Base-by-base conservation (phyloP, 2,113 vertebrate species). In the Phalacrocorax aristotelis region DNA sequence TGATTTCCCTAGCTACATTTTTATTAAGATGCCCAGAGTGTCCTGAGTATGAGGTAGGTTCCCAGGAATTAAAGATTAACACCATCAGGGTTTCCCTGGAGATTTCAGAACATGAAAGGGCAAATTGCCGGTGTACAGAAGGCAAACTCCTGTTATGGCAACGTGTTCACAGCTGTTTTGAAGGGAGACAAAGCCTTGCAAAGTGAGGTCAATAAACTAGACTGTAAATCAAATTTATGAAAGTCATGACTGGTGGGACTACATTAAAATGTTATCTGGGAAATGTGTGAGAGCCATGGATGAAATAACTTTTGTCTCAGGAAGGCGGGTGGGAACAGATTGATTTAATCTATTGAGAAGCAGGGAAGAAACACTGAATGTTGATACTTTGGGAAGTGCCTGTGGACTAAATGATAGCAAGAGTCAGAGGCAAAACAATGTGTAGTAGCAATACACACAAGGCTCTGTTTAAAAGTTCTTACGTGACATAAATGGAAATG, bases 211-310 rank as follows among this genome's bases (percentile, higher is more conserved):
- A 96, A 91, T 96, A 95, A 94, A 96, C 48, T 61, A 85, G 68
- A 40, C 38, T 83, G 57, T 95, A 96, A 97, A 97, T 97, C 94
- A 94, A 68, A 79, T 77, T 88, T 90, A 91, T 19, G 18, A 86
- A 91, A 93, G 62, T 78, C 6, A 5, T 75, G 51, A 88, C 62
- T 58, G 48, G 38, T 86, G 40, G 51, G 64, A 90, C 78, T 91
- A 66, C 78, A 91, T 90, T 78, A 94, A 93, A 90, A 90, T 85
- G 48, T 86, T 96, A 94, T 86, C 89, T 96, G 55, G 66, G 68
- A 96, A 94, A 88, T 55, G 7, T 44, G 61, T 83, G 51, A 52
- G 42, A 83, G 74, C 18, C 75, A 86, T 25, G 46, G 81, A 83
- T 54, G 46, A 90, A 96, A 71, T 75, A 70, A 83, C 9, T 62